Base-by-base conservation (phyloP, 2,113 vertebrate species). In the Glaucidium brasilianum region DNA sequence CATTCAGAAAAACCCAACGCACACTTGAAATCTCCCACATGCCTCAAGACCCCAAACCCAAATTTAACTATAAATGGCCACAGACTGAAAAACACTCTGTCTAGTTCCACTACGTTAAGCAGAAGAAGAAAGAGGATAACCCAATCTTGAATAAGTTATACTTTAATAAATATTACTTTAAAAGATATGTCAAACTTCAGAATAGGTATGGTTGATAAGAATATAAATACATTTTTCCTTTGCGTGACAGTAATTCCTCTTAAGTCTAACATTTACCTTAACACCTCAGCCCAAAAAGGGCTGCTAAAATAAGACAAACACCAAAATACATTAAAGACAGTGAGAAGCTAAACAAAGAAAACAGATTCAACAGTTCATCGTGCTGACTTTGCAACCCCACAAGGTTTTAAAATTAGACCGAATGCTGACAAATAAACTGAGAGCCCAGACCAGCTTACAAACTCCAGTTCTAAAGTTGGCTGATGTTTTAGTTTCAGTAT, bases 381-480 rank as follows among this genome's bases (percentile, higher is more conserved):
- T 0, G 9, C 12, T 10, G 29, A 34, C 63, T 22, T 8, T 58
- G 23, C 56, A 37, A 18, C 0, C 3, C 62, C 81, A 30, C 20
- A 21, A 21, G 26, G 47, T 2, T 53, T 37, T 25, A 34, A 27
- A 56, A 68, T 11, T 0, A 60, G 8, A 43, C 6, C 0, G 1
- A 59, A 43, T 0, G 26, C n/a, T 27, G 56, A 3, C 41, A 32
- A 32, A 58, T 2, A 18, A 47, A 27, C 5, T 0, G 2, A 9
- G 50, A 27, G 14, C 2, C 5, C 41, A 4, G 35, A 4, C 0
- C 10, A 39, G 68, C 21, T 62, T 19, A 16, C 9, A 4, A 49
- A 11, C 26, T 0, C 37, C 26, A 26, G 0, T 2, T 34, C 22
- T 1, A 12, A 11, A 60, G 47, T 0, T 1, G 39, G 56, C 43